Evolutionary conservation across 2,888 invertebrate species (phyloP).

Genomic region (Congeria kusceri): DNA sequence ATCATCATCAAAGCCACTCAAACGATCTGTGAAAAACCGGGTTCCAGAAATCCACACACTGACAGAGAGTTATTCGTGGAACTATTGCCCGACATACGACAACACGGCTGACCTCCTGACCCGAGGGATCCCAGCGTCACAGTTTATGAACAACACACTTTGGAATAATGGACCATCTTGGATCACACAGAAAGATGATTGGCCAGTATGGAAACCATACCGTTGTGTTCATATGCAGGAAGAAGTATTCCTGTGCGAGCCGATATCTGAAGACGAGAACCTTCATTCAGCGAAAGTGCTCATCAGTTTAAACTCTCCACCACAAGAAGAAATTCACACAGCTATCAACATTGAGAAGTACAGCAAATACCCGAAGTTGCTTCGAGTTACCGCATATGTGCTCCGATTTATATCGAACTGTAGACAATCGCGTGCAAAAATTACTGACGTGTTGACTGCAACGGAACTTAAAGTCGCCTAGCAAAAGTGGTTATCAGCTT

Average conservation of each 20-base stretch:
- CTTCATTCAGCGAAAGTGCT: neutral
- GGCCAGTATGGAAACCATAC: conserved; percentile 12
- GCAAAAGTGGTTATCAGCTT: conserved; percentile 2
- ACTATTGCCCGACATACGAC: conserved; percentile 32
- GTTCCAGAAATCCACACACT: conserved; percentile 21
- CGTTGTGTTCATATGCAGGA: neutral
- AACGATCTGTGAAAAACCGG: conserved; percentile 12
- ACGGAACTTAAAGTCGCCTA: conserved; percentile 4
- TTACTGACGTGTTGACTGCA: neutral
- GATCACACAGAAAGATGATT: conserved; percentile 4
- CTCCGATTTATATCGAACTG: conserved; percentile 10
- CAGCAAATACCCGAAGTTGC: conserved; percentile 11
- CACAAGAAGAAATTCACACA: neutral
- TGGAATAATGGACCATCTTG: conserved; percentile 12
- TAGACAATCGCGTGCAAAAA: neutral
- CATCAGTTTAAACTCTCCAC: neutral
- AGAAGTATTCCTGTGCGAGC: no score
- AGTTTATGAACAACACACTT: conserved; percentile 15
- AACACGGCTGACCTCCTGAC: conserved; percentile 44
- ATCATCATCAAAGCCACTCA: conserved; percentile 15
- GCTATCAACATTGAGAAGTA: conserved; percentile 4
- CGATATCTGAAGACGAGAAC: neutral
- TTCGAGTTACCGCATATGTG: conserved; percentile 20
- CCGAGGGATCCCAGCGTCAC: conserved; percentile 31
- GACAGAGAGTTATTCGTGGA: conserved; percentile 25